Evolutionary conservation across 1,140 invertebrate species (phyloP), one percentile per base, ranked within the genome.

Genomic region (Neelides sp.): DNA sequence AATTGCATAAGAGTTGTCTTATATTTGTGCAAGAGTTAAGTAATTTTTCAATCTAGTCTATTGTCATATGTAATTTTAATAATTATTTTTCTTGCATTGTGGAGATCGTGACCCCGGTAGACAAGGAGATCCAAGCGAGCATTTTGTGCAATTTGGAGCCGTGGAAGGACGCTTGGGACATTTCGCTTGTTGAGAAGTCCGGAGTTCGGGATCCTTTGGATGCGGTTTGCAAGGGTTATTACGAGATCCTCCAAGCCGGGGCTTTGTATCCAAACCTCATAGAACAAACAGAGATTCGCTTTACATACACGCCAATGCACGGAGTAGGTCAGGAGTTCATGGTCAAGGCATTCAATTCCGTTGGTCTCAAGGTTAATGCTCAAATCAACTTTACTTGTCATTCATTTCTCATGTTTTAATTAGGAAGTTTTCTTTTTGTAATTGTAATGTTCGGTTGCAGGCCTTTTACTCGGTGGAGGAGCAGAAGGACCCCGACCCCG

Each of bases 301-400:
- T 89, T 55, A 83, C 85, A 0, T 98, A 97, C 61, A 96, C 92
- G 36, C 85, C 95, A 0, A 93, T 99, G 84, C 96, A 99, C 68
- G 96, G 96, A 22, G 93, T 99, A 13, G 92, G 92, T 1, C 82
- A 87, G 65, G 66, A 76, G 8, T 95, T 80, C 65, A 76, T 94
- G 55, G 64, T 73, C 34, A 69, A 78, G 58, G 82, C 85, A 4
- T 88, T 97, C 62, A 69, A 81, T 60, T 65, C 66, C 27, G 79
- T 82, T 47, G 79, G 80, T 55, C 81, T 96, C 36, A 77, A 79
- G 66, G 79, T 85, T 68, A 62, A 34, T 51, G 53, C n/a, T n/a
- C n/a, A n/a, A n/a, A n/a, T n/a, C n/a, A n/a, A n/a, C n/a, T n/a
- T n/a, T n/a, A n/a, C n/a, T n/a, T n/a, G n/a, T n/a, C n/a, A n/a